These are phyloP conservation scores for Glyptemys insculpta DNA, from an alignment of 2,797 vertebrate genomes.

Conservation along the genomic window DNA sequence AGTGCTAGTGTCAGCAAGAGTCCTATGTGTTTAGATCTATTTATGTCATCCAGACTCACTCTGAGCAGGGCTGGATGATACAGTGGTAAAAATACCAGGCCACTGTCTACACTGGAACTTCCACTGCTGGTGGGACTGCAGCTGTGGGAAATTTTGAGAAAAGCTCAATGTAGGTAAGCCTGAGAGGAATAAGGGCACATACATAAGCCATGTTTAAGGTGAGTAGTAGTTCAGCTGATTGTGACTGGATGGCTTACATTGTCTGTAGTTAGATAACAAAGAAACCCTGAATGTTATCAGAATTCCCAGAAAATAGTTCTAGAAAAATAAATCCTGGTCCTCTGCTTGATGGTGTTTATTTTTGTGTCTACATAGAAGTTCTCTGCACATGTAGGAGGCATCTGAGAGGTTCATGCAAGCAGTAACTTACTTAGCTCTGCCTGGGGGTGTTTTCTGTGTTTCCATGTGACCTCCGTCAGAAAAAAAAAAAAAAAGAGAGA, in stretches of 20 bases:
- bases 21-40: not conserved
- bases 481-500: not conserved
- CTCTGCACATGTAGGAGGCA: not conserved
- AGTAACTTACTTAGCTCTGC: not conserved
- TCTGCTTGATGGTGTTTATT: not conserved
- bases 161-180: accelerated
- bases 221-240: not conserved
- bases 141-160: not conserved
- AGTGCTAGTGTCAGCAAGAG: not conserved
- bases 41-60: not conserved
- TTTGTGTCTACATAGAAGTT: not conserved
- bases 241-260: not conserved
- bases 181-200: not conserved
- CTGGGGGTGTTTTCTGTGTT: accelerated
- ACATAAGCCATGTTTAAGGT: not conserved
- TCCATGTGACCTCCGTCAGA: not conserved
- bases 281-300: not conserved
- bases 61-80: not conserved
- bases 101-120: accelerated
- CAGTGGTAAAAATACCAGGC: not conserved
- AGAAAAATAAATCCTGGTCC: not conserved
- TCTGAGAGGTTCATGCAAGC: too few species aligned
- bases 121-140: not conserved
- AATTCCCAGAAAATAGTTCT: not conserved
- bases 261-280: not conserved